Evolutionary conservation across 2,888 invertebrate species (phyloP), one percentile per base, ranked within the genome.

Genomic region (Eutolmus rufibarbis): DNA sequence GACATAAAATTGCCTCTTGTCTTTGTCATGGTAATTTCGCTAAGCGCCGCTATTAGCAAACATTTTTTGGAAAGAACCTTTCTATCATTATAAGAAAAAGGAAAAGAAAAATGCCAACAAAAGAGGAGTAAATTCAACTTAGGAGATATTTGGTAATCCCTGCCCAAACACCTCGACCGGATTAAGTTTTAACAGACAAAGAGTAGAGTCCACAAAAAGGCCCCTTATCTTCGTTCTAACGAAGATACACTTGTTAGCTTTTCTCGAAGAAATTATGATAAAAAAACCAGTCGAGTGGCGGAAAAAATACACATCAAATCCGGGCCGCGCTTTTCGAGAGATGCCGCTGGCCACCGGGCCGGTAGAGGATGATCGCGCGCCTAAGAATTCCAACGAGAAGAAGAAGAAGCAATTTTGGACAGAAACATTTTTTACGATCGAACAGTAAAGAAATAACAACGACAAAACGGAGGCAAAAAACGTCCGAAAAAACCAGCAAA

Each of bases 381-480:
- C 66, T 23, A 37, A 76, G 76, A 76, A 76, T 76, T 76, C 76
- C 76, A 76, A 76, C 3, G 37, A 76, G 76, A 76, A 76, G 40
- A 76, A 76, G 37, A 34, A 37, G 76, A 76, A 76, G 37, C 23
- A 76, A 76, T 76, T 76, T 76, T 76, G 34, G 76, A 76, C 76
- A 76, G 76, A 37, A 37, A 76, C 76, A 76, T 76, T 76, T 76
- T 76, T 76, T 76, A 76, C 40, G 76, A 76, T 76, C 76, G 37
- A 76, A 76, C 66, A 66, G 66, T 66, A 66, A 66, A 66, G 66
- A 66, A 66, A 66, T 66, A 66, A 66, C 66, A 66, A 66, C 66
- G 66, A 66, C 66, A 66, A 66, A 66, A 66, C 66, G 28, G 66
- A 66, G 66, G 66, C 66, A 66, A 66, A 66, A 66, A 66, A 66